These are phyloP conservation scores for Netelia fuscicornis DNA, from an alignment of 2,888 invertebrate species.

Conservation along the genomic window DNA sequence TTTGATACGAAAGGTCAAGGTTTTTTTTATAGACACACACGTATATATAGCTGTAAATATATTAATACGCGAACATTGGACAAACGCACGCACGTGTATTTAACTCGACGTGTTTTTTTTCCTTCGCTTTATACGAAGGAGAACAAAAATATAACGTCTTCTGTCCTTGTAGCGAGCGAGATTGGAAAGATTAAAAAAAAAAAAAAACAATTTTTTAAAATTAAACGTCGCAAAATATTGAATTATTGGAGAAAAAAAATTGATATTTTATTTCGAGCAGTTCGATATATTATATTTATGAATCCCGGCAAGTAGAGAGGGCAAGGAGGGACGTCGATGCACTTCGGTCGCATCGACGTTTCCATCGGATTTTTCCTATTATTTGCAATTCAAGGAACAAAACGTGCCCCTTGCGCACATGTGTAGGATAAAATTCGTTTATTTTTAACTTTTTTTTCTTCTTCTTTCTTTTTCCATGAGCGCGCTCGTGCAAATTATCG, in stretches of 20 bases:
- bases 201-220: not conserved
- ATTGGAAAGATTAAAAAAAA: not conserved
- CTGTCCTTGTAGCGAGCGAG: not conserved
- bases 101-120: not conserved
- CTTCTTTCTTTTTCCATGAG: not conserved
- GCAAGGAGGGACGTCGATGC: not conserved
- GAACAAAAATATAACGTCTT: not conserved
- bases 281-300: not conserved
- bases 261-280: constrained; percentile 26
- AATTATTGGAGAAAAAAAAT: constrained; percentile 8
- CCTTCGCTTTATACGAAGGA: not conserved
- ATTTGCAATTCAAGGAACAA: not conserved
- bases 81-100: constrained; percentile 31
- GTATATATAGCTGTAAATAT: not conserved
- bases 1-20: constrained; percentile 73
- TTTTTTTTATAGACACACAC: constrained; percentile 14
- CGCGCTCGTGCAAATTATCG: constrained; percentile 30
- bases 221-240: not conserved
- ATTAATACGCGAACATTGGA: constrained; percentile 1
- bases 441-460: constrained; percentile 12
- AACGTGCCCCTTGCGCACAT: not conserved
- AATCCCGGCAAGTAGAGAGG: not conserved
- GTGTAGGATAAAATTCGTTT: not conserved
- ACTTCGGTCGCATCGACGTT: not conserved
- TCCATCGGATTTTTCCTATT: not conserved